These are phyloP conservation scores for Drosophila gaucha DNA, from an alignment of 2,888 invertebrate genomes.

Conservation along the genomic window DNA sequence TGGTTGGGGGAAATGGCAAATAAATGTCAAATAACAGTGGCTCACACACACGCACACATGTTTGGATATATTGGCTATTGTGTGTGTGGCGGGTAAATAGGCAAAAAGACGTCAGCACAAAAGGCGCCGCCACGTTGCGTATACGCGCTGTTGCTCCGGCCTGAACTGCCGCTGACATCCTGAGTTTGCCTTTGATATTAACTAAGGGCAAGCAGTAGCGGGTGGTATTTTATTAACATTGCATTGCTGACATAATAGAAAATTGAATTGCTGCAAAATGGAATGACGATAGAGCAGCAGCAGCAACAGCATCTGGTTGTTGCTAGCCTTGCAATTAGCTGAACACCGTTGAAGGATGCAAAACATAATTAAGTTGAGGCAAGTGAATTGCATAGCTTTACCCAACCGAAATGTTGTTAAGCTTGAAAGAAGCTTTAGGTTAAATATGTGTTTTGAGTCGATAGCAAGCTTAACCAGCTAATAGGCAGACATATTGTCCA, in stretches of 20 bases:
- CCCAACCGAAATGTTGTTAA: no score
- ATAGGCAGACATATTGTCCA: no score
- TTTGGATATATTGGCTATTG: constrained; percentile 57
- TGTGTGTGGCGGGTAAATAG: constrained; percentile 42
- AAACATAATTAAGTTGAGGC: constrained; percentile 70
- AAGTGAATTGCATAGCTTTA: constrained; percentile 41
- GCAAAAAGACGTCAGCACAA: constrained; percentile 64
- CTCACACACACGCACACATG: constrained; percentile 41
- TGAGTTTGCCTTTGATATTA: constrained; percentile 55
- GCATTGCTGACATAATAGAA: constrained; percentile 76
- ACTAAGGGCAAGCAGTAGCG: constrained; percentile 2
- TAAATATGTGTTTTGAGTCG: no score
- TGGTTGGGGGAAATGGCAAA: constrained; percentile 72
- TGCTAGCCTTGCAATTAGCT: constrained; percentile 70
- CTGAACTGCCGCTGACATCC: constrained; percentile 61
- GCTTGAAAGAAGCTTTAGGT: no score
- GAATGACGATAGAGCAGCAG: no score
- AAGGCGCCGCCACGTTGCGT: constrained; percentile 72
- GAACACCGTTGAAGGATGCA: constrained; percentile 68
- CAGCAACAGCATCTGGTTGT: not conserved
- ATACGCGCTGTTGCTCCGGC: constrained; percentile 53
- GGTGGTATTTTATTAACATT: constrained; percentile 71
- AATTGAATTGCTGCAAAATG: constrained; percentile 74
- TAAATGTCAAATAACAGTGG: constrained; percentile 77
- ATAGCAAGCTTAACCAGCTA: no score